Percentiles rank a stretch among this genome's conserved stretches.
Conservation (phyloP, 2,888 invertebrate genomes). For the Melieria picta region DNA sequence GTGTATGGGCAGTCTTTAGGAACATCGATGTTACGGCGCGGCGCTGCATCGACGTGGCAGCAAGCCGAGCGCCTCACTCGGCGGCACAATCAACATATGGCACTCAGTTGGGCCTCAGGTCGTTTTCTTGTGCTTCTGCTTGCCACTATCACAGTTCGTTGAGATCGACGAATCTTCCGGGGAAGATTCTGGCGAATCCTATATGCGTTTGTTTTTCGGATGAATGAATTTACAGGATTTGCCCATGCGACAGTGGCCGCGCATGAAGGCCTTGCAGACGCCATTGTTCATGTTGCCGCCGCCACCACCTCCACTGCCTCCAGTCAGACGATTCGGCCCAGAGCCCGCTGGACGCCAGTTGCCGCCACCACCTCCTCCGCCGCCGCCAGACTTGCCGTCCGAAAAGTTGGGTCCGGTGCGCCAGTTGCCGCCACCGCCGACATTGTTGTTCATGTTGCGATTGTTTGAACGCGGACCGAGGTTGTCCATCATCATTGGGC, state of each 20-base stretch:
- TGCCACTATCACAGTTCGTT: constrained; percentile 48
- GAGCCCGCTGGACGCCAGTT: constrained; percentile 70
- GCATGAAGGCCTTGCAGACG: constrained; percentile 81
- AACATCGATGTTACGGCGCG: too few relatives aligned
- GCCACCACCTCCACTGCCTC: constrained; percentile 59
- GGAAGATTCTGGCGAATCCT: constrained; percentile 55
- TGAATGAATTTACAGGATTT: constrained; percentile 86
- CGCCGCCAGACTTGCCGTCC: constrained; percentile 54
- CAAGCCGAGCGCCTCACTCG: too few relatives aligned
- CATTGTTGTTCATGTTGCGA: constrained; percentile 48
- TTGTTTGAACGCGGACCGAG: constrained; percentile 50
- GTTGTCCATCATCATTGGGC: constrained; percentile 52
- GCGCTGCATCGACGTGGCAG: too few relatives aligned
- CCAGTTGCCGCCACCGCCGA: constrained; percentile 57
- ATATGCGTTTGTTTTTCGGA: constrained; percentile 67
- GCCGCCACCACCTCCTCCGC: constrained; percentile 57
- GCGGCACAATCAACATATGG: too few relatives aligned
- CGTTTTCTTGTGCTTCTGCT: constrained; percentile 12
- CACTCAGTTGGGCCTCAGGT: not conserved
- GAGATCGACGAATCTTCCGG: constrained; percentile 55
- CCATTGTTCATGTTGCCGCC: constrained; percentile 60
- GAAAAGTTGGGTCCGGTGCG: constrained; percentile 61
- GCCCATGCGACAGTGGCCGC: constrained; percentile 84
- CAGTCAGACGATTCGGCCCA: constrained; percentile 61
- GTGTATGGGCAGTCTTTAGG: too few relatives aligned